Percentiles rank a stretch among this genome's conserved stretches.
These are phyloP conservation scores for Zaprionus lachaisei DNA, from an alignment of 1,140 invertebrate genomes.

Conservation along the genomic window DNA sequence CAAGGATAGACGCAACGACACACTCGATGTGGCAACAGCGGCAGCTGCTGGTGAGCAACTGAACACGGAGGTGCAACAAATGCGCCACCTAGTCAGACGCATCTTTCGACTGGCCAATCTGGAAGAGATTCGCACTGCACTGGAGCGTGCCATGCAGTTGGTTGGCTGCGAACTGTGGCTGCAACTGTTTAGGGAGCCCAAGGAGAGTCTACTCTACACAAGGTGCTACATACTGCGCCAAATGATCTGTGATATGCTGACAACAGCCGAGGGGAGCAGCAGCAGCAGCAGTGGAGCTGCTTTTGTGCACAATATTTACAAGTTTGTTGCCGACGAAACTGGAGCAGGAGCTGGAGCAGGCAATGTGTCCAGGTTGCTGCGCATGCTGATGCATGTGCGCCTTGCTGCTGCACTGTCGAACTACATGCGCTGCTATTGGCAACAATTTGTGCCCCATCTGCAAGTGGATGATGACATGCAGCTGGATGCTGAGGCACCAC, in stretches of 20 bases:
- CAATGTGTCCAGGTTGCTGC: slow-evolving; percentile 49
- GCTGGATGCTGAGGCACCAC: background rate
- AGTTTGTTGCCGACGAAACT: slow-evolving; percentile 29
- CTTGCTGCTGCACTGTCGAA: slow-evolving; percentile 41
- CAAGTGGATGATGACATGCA: slow-evolving; percentile 60
- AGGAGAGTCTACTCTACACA: slow-evolving; percentile 40
- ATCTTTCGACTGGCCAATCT: slow-evolving; percentile 43
- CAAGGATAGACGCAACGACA: slow-evolving; percentile 5
- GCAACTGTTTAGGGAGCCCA: slow-evolving; percentile 55
- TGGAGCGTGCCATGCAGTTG: slow-evolving; percentile 37
- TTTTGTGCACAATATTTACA: slow-evolving; percentile 58
- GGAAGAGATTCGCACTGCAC: slow-evolving; percentile 44
- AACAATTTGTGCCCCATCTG: slow-evolving; percentile 41
- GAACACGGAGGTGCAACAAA: slow-evolving; percentile 42
- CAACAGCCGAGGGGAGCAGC: slow-evolving; percentile 8
- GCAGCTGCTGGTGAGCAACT: slow-evolving; percentile 11
- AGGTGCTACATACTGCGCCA: slow-evolving; percentile 59
- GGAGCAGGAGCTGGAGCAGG: background rate
- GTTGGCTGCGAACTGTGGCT: slow-evolving; percentile 50
- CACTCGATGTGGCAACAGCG: slow-evolving; percentile 10
- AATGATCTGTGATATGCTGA: slow-evolving; percentile 63
- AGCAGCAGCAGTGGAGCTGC: background rate
- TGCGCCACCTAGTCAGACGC: slow-evolving; percentile 59
- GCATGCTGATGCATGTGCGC: slow-evolving; percentile 41
- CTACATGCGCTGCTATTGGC: slow-evolving; percentile 50